Evolutionary conservation across 2,113 vertebrate genomes (phyloP), one percentile per base, ranked within the genome.

Genomic region (Ellobius talpinus): DNA sequence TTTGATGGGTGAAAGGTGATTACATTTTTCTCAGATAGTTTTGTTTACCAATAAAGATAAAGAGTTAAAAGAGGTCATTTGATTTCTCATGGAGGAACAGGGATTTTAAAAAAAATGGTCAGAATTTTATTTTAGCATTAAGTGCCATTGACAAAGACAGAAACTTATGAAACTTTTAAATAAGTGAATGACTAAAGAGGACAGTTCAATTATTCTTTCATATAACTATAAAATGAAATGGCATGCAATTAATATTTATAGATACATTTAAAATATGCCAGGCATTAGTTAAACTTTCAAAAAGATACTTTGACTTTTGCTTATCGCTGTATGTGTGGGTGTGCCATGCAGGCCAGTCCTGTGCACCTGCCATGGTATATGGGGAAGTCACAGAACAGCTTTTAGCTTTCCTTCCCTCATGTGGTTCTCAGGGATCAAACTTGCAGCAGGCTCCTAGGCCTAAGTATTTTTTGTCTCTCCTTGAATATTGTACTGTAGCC

Each of bases 1-100:
- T 78, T 85, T 90, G 55, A 58, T 87, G 21, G 24, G 61, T 92
- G 78, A 93, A 93, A 95, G 16, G 21, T 58, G 8, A 45, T 70
- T 76, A 13, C 11, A 1, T 79, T 94, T 93, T 68, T 79, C 61
- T 90, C 36, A 68, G 63, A 39, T 42, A 45, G 65, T 87, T 93
- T 86, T 74, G 42, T 47, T 85, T 91, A 36, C 2, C 63, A 61
- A 14, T 82, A 84, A 95, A 68, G 52, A 23, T 39, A 31, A 63
- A 79, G 16, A 85, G 10, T 42, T 81, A 52, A 90, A 97, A 97
- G 3, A 79, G 45, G 29, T 0, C 11, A 76, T 91, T 90, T 63
- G 21, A 42, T 79, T 81, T 3, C 26, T 90, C 14, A 5, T 8
- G 26, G 0, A 4, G 47, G 33, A 6, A 14, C 2, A 70, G 26